Conservation (phyloP, 2,113 vertebrate genomes). For the human (Homo sapiens) region GRCh38 chr2:56380001-56380500, state of each 20-base stretch:
- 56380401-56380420: background rate
- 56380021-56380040: slow-evolving; percentile 3
- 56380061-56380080: slow-evolving; percentile 49
- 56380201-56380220: background rate
- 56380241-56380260: background rate
- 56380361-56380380: background rate
- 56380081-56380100: slow-evolving; percentile 38
- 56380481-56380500: no score
- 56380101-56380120: slow-evolving; percentile 56
- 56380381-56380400: background rate
- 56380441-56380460: no score
- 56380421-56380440: no score
- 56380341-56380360: background rate
- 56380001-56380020: slow-evolving; percentile 69
- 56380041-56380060: slow-evolving; percentile 57
- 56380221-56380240: slow-evolving; percentile 19
- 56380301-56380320: background rate
- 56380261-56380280: slow-evolving; percentile 6
- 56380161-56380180: slow-evolving; percentile 8
- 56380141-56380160: slow-evolving; percentile 35
- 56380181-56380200: slow-evolving; percentile 9
- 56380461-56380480: no score
- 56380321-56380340: slow-evolving; percentile 1
- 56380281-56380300: background rate
- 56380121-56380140: slow-evolving; percentile 12